phyloP scores from a whole-genome alignment of 2,113 vertebrate species.

The Dicrurus megarhynchus region DNA sequence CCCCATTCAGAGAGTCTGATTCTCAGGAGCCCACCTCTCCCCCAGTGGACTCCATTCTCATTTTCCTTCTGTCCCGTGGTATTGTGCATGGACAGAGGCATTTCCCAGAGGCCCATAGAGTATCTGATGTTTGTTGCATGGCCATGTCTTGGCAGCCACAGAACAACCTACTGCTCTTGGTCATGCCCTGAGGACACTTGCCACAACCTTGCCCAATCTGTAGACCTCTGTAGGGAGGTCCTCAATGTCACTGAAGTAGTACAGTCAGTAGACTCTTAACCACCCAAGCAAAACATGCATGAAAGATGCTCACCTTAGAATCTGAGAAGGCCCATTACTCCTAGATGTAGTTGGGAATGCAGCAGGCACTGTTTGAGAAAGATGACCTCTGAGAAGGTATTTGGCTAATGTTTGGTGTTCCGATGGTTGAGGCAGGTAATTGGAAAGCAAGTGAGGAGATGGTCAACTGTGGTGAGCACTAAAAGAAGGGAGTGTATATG shows the following conservation, averaged over 20 bases:
- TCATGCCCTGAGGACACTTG: background rate
- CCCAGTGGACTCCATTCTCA: background rate
- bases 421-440: background rate
- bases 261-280: background rate
- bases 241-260: background rate
- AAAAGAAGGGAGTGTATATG: background rate
- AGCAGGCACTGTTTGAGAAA: background rate
- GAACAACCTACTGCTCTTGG: background rate
- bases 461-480: background rate
- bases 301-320: background rate
- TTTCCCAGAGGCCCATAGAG: background rate
- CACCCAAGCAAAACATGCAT: background rate
- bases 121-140: background rate
- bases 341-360: background rate
- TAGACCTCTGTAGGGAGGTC: background rate
- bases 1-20: background rate
- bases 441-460: background rate
- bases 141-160: background rate
- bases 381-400: background rate
- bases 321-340: background rate
- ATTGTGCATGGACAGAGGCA: background rate
- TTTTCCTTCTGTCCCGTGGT: background rate
- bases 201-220: background rate
- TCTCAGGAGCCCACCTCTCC: background rate
- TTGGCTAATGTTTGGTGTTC: background rate